Evolutionary conservation across 1,140 invertebrate species (phyloP).

Genomic region (Catajapyx aquilonaris): DNA sequence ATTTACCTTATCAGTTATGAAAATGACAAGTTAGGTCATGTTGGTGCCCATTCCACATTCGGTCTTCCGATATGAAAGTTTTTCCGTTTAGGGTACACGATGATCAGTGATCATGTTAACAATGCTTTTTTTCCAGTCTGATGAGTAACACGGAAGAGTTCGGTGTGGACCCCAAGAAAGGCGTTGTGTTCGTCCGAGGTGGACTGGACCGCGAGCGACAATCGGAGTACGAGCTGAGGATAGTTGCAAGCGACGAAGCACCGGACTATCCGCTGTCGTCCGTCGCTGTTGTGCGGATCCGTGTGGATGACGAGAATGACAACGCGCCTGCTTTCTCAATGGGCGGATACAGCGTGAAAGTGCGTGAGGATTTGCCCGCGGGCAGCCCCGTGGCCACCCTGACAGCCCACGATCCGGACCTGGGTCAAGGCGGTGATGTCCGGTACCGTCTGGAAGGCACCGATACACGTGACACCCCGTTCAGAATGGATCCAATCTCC

Average conservation of each 20-base stretch:
- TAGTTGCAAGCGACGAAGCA: constrained; percentile 32
- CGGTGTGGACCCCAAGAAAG: constrained; percentile 48
- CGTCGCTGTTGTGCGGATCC: constrained; percentile 50
- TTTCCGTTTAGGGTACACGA: too few species aligned
- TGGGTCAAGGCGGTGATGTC: constrained; percentile 52
- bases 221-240: constrained; percentile 57
- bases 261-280: constrained; percentile 34
- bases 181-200: constrained; percentile 50
- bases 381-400: constrained; percentile 68
- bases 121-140: too few species aligned
- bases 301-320: constrained; percentile 79
- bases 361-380: constrained; percentile 73
- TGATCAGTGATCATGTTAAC: too few species aligned
- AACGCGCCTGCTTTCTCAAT: constrained; percentile 63
- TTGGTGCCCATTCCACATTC: too few species aligned
- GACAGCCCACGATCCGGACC: constrained; percentile 68
- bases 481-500: constrained; percentile 59
- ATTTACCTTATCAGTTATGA: too few species aligned
- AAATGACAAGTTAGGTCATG: too few species aligned
- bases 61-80: too few species aligned
- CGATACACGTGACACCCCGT: constrained; percentile 19
- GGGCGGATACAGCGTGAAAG: constrained; percentile 48
- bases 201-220: constrained; percentile 63
- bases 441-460: constrained; percentile 48
- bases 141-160: constrained; percentile 67